Conservation (phyloP, 1,140 invertebrate species). For the Temnothorax curvispinosus region DNA sequence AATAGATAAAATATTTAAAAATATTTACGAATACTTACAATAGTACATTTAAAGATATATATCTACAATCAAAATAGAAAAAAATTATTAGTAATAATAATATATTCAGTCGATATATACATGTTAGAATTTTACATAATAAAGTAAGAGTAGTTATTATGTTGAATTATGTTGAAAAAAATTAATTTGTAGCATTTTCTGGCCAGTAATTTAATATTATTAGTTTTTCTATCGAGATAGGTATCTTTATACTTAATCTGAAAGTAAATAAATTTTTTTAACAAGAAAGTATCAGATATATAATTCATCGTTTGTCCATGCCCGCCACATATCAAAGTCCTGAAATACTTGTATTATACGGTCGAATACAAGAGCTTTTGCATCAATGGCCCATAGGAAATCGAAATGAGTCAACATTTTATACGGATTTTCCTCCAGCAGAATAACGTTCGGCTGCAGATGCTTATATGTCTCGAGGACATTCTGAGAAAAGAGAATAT, state of each 20-base stretch:
- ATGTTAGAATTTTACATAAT: neutral
- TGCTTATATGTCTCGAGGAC: conserved; percentile 79
- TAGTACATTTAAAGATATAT: neutral
- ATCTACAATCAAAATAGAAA: neutral
- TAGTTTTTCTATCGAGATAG: neutral
- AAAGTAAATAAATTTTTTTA: neutral
- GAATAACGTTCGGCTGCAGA: conserved; percentile 81
- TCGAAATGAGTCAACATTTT: conserved; percentile 89
- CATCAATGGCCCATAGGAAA: conserved; percentile 89
- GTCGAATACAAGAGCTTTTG: conserved; percentile 87
- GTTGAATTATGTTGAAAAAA: neutral
- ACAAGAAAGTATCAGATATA: neutral
- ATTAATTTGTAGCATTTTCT: neutral
- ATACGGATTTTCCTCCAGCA: conserved; percentile 86
- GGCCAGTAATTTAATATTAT: neutral
- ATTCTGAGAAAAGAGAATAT: conserved; percentile 73
- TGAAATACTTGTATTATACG: conserved; percentile 63
- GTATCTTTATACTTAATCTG: neutral
- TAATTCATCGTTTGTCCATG: neutral
- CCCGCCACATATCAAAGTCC: neutral
- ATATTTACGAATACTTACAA: neutral
- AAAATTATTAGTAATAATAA: neutral
- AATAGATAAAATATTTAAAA: neutral
- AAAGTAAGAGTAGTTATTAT: too few species aligned
- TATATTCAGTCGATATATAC: neutral